Conservation (phyloP, 2,797 vertebrate genomes). For the Lindbergichthys nudifrons region DNA sequence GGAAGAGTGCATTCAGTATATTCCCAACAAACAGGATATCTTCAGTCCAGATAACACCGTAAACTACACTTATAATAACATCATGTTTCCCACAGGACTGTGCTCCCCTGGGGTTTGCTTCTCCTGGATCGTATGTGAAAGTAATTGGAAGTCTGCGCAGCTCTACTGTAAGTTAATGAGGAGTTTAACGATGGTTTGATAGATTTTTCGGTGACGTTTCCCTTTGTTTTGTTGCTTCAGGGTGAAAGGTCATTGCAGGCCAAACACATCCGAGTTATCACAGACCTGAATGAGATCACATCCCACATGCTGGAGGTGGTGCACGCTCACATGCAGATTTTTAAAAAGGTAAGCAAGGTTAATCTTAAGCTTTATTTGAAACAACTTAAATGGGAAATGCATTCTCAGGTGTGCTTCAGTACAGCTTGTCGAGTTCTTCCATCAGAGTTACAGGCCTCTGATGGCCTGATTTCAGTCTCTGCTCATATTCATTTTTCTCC, state of each 20-base stretch:
- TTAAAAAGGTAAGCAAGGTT: conserved; percentile 49
- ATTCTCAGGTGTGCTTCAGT: too few species aligned
- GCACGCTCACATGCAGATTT: conserved; percentile 59
- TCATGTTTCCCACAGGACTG: conserved; percentile 38
- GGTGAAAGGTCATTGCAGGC: conserved; percentile 59
- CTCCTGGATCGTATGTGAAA: conserved; percentile 65
- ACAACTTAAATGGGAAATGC: too few species aligned
- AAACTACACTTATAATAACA: neutral
- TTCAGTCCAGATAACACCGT: neutral
- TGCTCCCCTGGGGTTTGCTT: rapidly evolving
- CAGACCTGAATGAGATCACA: conserved; percentile 73
- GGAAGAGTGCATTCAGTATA: too few species aligned
- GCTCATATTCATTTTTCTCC: neutral
- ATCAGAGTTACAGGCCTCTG: too few species aligned
- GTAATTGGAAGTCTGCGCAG: conserved; percentile 55
- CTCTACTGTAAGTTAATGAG: conserved; percentile 38
- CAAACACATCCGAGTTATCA: conserved; percentile 32
- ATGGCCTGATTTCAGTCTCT: neutral
- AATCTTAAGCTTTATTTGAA: too few species aligned
- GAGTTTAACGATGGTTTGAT: neutral
- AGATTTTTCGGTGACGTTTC: neutral
- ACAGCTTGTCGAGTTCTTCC: too few species aligned
- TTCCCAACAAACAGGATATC: neutral
- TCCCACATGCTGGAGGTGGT: conserved; percentile 79
- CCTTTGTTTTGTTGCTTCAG: conserved; percentile 16